Evolutionary conservation across 2,113 vertebrate species (phyloP).

Genomic region (Acrocephalus kingi): DNA sequence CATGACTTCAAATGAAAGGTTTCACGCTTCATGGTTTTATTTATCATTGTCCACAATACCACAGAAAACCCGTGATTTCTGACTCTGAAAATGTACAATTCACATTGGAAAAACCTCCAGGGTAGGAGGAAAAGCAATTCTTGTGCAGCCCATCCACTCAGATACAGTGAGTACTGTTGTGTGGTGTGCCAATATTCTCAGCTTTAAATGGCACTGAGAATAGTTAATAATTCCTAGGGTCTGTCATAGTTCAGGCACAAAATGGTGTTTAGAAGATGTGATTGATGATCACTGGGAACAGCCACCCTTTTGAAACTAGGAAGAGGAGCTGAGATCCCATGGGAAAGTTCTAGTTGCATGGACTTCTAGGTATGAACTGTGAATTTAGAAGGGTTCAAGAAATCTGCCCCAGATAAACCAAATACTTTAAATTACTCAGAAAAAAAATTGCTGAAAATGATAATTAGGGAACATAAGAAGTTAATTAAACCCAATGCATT

Average conservation of each 20-base stretch:
- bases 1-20: background rate
- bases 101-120: background rate
- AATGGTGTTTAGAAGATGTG: background rate
- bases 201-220: background rate
- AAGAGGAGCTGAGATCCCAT: background rate
- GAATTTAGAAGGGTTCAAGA: background rate
- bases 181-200: background rate
- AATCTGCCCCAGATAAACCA: background rate
- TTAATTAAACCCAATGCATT: background rate
- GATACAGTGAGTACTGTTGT: background rate
- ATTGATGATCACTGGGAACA: background rate
- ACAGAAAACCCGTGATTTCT: background rate
- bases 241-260: background rate
- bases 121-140: background rate
- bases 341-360: background rate
- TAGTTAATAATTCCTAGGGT: background rate
- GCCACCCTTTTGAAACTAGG: background rate
- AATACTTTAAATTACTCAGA: background rate
- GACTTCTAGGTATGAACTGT: background rate
- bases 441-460: background rate
- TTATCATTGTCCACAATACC: background rate
- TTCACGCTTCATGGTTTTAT: background rate
- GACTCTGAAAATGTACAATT: background rate
- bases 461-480: background rate
- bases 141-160: background rate